phyloP scores from a whole-genome alignment of 2,888 invertebrate species.

The Trissolcus brochymenae region DNA sequence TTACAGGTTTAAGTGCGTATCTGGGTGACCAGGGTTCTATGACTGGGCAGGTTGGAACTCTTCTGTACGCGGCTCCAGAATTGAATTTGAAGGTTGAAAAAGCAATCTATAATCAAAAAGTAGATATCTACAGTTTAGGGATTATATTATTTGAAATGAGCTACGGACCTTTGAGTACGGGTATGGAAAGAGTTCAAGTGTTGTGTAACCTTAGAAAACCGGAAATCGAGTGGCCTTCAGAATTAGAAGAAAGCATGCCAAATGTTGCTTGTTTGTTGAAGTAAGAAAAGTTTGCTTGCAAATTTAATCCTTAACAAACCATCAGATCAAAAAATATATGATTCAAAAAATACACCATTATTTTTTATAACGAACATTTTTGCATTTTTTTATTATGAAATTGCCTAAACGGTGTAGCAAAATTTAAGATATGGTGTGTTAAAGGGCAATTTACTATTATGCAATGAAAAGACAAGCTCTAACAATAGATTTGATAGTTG shows the following conservation, averaged over 20 bases:
- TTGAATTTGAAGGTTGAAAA: slow-evolving; percentile 83
- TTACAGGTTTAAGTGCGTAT: slow-evolving; percentile 69
- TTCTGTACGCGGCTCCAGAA: slow-evolving; percentile 96
- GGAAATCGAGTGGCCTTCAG: slow-evolving; percentile 84
- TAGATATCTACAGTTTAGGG: slow-evolving; percentile 84
- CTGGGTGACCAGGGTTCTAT: slow-evolving; percentile 77
- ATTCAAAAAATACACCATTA: no score
- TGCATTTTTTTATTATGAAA: no score
- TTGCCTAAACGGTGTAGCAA: no score
- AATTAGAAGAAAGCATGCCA: slow-evolving; percentile 80
- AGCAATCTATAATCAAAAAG: slow-evolving; percentile 91
- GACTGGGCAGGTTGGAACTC: slow-evolving; percentile 94
- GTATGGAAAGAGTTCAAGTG: slow-evolving; percentile 91
- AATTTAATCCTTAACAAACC: neutral
- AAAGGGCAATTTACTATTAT: no score
- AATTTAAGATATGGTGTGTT: neutral
- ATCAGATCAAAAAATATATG: no score
- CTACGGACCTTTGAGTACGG: slow-evolving; percentile 88
- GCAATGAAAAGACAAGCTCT: no score
- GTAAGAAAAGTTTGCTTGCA: slow-evolving; percentile 70
- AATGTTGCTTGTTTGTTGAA: slow-evolving; percentile 81
- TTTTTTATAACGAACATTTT: no score
- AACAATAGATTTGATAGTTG: no score
- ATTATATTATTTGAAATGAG: slow-evolving; percentile 98
- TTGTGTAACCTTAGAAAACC: slow-evolving; percentile 84